Conservation (phyloP, 2,113 vertebrate species). For the Pituophis catenifer region DNA sequence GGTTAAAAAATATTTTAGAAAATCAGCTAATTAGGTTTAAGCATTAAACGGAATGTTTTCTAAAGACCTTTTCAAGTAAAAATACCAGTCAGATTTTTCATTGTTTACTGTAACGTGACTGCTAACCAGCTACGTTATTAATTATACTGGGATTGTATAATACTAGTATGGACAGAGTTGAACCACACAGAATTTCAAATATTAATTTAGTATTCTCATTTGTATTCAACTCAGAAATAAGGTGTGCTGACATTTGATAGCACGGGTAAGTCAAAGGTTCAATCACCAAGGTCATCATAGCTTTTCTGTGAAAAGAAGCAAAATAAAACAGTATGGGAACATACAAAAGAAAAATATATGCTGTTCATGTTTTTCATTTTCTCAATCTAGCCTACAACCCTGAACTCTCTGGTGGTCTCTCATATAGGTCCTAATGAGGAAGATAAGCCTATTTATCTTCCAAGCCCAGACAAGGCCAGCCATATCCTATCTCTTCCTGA, state of each 20-base stretch:
- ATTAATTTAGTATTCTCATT: not conserved
- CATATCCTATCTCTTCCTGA: not conserved
- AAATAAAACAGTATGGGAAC: not conserved
- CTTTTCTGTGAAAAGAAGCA: not conserved
- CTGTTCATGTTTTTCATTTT: not conserved
- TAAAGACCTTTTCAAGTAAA: slow-evolving; percentile 6
- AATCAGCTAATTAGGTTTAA: slow-evolving; percentile 43
- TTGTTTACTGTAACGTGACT: not conserved
- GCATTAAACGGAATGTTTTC: slow-evolving; percentile 10
- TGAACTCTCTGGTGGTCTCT: not conserved
- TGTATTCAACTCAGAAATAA: not conserved
- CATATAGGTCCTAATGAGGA: not conserved
- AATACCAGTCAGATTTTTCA: not conserved
- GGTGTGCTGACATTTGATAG: not conserved
- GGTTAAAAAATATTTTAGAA: slow-evolving; percentile 42
- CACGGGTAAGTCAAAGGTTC: not conserved
- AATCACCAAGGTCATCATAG: not conserved
- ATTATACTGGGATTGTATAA: not conserved
- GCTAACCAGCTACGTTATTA: not conserved
- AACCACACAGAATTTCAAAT: not conserved
- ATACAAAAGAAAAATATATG: not conserved
- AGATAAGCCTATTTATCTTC: not conserved
- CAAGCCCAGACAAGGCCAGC: not conserved
- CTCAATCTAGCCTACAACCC: not conserved
- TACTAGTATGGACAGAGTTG: not conserved